A percentile compares a stretch with the other conserved stretches of the same genome.
phyloP scores from a whole-genome alignment of 2,113 vertebrate species.

The Coreoperca whiteheadi region DNA sequence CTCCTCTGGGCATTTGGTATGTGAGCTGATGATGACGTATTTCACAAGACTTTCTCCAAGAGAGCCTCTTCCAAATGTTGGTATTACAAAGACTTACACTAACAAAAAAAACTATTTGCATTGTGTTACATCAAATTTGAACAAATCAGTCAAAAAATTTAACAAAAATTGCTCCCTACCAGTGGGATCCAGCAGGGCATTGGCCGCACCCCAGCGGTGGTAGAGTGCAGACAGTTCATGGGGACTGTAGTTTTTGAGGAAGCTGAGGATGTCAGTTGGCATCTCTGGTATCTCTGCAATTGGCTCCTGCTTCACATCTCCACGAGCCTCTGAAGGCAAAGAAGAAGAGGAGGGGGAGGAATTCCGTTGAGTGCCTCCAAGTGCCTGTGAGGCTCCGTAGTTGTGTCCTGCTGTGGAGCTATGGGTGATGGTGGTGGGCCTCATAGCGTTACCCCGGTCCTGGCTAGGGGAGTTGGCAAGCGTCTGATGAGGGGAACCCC shows the following conservation, averaged over 20 bases:
- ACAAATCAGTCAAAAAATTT: neutral
- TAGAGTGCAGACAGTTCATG: slow-evolving; percentile 91
- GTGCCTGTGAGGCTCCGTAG: slow-evolving; percentile 73
- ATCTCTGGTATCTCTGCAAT: slow-evolving; percentile 84
- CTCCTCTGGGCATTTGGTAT: slow-evolving; percentile 17
- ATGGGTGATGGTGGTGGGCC: slow-evolving; percentile 73
- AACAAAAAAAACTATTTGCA: neutral
- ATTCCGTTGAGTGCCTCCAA: slow-evolving; percentile 57
- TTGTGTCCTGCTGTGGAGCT: slow-evolving; percentile 68
- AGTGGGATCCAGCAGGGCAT: slow-evolving; percentile 87
- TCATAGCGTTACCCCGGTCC: slow-evolving; percentile 34
- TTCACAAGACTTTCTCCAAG: neutral
- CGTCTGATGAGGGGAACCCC: slow-evolving; percentile 73
- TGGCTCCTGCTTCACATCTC: slow-evolving; percentile 83
- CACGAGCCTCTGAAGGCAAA: slow-evolving; percentile 54
- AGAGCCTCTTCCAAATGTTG: neutral
- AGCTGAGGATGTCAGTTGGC: slow-evolving; percentile 87
- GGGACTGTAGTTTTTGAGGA: slow-evolving; percentile 93
- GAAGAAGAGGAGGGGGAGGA: slow-evolving; percentile 52
- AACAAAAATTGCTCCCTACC: slow-evolving; percentile 81
- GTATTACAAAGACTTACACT: neutral
- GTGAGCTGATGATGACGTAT: slow-evolving; percentile 36
- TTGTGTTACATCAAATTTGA: neutral
- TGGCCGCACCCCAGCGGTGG: slow-evolving; percentile 90
- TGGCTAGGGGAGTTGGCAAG: slow-evolving; percentile 77